Evolutionary conservation across 2,797 vertebrate species (phyloP), one percentile per base, ranked within the genome.

Genomic region (Phoxinus dragarum): DNA sequence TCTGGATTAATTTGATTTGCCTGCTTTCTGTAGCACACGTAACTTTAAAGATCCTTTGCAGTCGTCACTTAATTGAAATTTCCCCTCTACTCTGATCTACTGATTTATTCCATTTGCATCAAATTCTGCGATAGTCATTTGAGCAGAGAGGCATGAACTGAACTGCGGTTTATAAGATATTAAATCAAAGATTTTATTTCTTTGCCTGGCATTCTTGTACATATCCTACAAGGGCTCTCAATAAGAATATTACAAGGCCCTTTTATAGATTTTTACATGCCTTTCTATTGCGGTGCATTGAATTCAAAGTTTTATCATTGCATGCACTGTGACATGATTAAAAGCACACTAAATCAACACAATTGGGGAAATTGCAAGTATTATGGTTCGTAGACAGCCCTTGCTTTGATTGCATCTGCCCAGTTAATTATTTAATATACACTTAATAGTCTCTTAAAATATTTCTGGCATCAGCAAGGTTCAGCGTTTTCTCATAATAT

Each of bases 1-100:
- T 86, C 78, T 19, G 52, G 80, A 87, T 88, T 86, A 86, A 81
- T 86, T 81, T 82, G 82, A 89, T 77, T 81, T 64, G 56, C 83
- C 80, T 54, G 74, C 82, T 72, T 82, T 89, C 87, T 71, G 84
- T 77, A 80, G 76, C 68, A 42, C 80, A 79, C 67, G 72, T 86
- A 85, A 86, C 87, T 82, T 87, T 81, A 66, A 84, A 82, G 79
- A 88, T 88, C 78, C 78, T 88, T 84, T 82, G 85, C 56, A 59
- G 73, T 86, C 36, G 69, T 81, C 85, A 80, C 82, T 84, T 89
- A 89, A 90, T 90, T 88, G 87, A 90, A 89, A 88, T 90, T 88
- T 88, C 80, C 74, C 86, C 86, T 84, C 77, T n/a, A 34, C 79
- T 85, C 64, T 75, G 68, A 82, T 86, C 80, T 87, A 23, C 85